phyloP scores from a whole-genome alignment of 1,140 invertebrate genomes.

The Drosophila tsacasi region DNA sequence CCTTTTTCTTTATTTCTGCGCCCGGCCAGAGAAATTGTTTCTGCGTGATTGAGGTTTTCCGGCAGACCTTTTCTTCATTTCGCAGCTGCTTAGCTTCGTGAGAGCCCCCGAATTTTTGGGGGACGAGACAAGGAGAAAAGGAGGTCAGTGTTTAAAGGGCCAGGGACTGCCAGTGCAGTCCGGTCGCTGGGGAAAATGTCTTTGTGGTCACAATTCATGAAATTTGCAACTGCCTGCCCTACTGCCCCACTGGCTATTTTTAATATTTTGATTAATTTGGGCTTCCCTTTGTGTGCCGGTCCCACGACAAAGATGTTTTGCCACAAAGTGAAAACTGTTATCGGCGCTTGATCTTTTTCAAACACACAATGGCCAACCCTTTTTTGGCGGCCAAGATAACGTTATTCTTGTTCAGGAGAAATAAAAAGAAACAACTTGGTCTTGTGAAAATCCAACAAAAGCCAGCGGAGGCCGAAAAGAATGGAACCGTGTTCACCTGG shows the following conservation, averaged over 20 bases:
- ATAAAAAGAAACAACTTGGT: conserved; percentile 9
- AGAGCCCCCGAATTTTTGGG: conserved; percentile 2
- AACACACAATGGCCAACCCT: conserved; percentile 52
- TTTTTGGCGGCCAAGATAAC: conserved; percentile 33
- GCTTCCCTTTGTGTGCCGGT: conserved; percentile 44
- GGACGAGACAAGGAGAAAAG: neutral
- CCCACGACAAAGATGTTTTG: conserved; percentile 35
- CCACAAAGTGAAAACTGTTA: conserved; percentile 50
- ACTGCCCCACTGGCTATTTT: conserved; percentile 47
- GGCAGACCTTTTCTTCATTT: conserved; percentile 61
- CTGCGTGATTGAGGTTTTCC: conserved; percentile 79
- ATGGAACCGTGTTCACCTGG: conserved; percentile 27
- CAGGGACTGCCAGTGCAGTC: conserved; percentile 13
- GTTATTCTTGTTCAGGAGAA: conserved; percentile 33
- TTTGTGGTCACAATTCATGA: conserved; percentile 52
- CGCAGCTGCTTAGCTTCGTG: conserved; percentile 44
- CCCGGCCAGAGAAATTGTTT: conserved; percentile 68
- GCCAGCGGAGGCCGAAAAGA: conserved; percentile 2
- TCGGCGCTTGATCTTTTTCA: conserved; percentile 46
- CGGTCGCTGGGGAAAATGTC: conserved; percentile 21
- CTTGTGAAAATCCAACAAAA: conserved; percentile 12
- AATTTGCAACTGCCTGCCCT: conserved; percentile 43
- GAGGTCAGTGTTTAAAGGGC: conserved; percentile 40
- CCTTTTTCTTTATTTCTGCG: conserved; percentile 43
- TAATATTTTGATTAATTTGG: conserved; percentile 66